Evolutionary conservation across 2,888 invertebrate species (phyloP).

Genomic region (Cyrtodaria siliqua): DNA sequence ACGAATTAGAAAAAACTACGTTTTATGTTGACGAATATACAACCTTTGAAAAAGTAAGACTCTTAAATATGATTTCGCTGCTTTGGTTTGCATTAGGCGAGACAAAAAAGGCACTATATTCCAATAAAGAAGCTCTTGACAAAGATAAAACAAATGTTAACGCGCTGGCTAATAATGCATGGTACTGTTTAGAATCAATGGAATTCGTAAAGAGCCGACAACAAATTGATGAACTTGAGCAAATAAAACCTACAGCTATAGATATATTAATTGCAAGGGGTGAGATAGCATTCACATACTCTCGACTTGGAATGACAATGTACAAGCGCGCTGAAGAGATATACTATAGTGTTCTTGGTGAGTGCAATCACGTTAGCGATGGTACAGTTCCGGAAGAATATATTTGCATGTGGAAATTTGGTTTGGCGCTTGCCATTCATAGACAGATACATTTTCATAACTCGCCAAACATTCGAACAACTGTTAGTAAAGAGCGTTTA

Average conservation of each 20-base stretch:
- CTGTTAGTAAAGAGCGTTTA: too few relatives aligned
- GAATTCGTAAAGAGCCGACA: conserved; percentile 2
- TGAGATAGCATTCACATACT: conserved; percentile 28
- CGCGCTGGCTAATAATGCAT: conserved; percentile 22
- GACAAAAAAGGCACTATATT: conserved; percentile 8
- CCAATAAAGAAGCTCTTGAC: conserved; percentile 4
- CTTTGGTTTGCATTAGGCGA: conserved; percentile 15
- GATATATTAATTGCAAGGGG: conserved; percentile 23
- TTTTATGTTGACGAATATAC: too few relatives aligned
- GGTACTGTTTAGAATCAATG: conserved; percentile 12
- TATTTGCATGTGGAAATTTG: conserved; percentile 41
- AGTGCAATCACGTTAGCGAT: background rate
- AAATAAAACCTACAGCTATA: background rate
- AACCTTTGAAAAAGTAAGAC: too few relatives aligned
- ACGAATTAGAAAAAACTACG: too few relatives aligned
- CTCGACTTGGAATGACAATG: conserved; percentile 24
- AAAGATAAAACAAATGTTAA: conserved; percentile 11
- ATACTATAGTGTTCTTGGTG: conserved; percentile 19
- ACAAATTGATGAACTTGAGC: conserved; percentile 1
- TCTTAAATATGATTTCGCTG: too few relatives aligned
- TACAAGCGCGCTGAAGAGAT: conserved; percentile 7
- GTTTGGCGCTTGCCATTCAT: conserved; percentile 25
- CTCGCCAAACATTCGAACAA: too few relatives aligned
- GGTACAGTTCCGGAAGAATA: background rate
- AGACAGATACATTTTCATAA: conserved; percentile 21